Percentiles rank a stretch among this genome's conserved stretches.
These are phyloP conservation scores for Drosophila koepferae DNA, from an alignment of 2,888 invertebrate species.

Conservation along the genomic window DNA sequence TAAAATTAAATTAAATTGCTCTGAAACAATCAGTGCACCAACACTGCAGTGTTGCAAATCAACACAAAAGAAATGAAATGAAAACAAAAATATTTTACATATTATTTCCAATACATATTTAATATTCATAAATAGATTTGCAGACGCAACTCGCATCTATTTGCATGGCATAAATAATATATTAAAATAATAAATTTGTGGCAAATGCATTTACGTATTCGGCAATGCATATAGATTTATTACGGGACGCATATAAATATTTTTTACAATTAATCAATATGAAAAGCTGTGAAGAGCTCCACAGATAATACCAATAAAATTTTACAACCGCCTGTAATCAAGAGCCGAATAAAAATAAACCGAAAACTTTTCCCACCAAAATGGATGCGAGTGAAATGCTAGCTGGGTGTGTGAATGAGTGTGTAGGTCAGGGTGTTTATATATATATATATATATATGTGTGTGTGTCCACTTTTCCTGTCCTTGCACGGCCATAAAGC, in stretches of 20 bases:
- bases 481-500: conserved; percentile 66
- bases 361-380: conserved; percentile 27
- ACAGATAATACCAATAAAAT: conserved; percentile 53
- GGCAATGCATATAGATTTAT: conserved; percentile 5
- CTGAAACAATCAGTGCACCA: neutral
- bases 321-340: conserved; percentile 53
- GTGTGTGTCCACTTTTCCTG: conserved; percentile 38
- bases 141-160: neutral
- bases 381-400: conserved; percentile 35
- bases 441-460: conserved; percentile 8
- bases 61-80: neutral
- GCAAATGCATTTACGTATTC: conserved; percentile 2
- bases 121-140: neutral
- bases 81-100: neutral
- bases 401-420: neutral
- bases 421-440: neutral
- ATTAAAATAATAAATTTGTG: neutral
- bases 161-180: neutral
- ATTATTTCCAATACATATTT: neutral
- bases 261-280: conserved; percentile 60
- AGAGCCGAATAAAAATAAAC: conserved; percentile 32
- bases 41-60: neutral
- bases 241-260: conserved; percentile 23
- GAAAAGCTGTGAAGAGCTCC: conserved; percentile 36
- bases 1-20: neutral